A percentile compares a stretch with the other conserved stretches of the same genome.
phyloP scores from a whole-genome alignment of 2,888 invertebrate genomes.

The Micropterix aruncella region DNA sequence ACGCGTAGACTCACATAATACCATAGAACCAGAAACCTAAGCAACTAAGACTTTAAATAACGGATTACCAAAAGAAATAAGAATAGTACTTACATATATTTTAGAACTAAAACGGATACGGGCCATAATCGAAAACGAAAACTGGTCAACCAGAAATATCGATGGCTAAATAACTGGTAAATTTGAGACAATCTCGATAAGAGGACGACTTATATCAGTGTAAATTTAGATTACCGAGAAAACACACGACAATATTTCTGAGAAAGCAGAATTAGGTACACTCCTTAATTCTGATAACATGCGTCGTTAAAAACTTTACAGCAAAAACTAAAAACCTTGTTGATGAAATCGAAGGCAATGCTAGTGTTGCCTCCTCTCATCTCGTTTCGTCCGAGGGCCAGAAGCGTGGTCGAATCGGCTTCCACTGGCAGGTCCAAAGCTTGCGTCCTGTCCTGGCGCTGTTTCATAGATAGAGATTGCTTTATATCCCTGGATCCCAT shows the following conservation, averaged over 20 bases:
- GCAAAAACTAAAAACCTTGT: constrained; percentile 44
- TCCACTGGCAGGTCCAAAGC: constrained; percentile 63
- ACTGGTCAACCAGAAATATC: too few relatives aligned
- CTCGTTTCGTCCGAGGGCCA: constrained; percentile 64
- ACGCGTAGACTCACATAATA: too few relatives aligned
- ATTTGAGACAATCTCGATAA: too few relatives aligned
- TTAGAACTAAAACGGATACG: too few relatives aligned
- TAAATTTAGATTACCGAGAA: not conserved
- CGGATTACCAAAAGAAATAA: too few relatives aligned
- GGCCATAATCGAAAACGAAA: too few relatives aligned
- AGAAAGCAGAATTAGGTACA: not conserved
- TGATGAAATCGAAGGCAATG: constrained; percentile 60
- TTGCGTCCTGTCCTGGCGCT: constrained; percentile 60
- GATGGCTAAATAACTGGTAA: too few relatives aligned
- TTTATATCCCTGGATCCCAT: constrained; percentile 81
- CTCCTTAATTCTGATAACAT: not conserved
- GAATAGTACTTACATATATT: too few relatives aligned
- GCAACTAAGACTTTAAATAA: too few relatives aligned
- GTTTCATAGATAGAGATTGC: constrained; percentile 65
- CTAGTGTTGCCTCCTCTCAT: constrained; percentile 59
- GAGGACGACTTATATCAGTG: too few relatives aligned
- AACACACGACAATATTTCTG: not conserved
- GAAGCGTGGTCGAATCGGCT: constrained; percentile 60
- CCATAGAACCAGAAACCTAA: too few relatives aligned
- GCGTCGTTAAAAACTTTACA: constrained; percentile 1